Evolutionary conservation across 2,113 vertebrate species (phyloP).

Genomic region (Alouatta palliata): DNA sequence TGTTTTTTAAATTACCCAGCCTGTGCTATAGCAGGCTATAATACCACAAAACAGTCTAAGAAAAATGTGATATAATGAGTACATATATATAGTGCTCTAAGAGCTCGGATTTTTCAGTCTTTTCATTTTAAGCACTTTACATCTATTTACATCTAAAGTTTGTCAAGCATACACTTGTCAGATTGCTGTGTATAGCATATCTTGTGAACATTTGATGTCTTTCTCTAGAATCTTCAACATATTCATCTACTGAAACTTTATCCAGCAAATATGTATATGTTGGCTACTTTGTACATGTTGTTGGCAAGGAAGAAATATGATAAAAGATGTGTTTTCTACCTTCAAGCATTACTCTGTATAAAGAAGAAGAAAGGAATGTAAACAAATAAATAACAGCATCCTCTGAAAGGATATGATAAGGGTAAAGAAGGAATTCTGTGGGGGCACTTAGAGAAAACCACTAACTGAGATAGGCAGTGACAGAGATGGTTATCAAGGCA

Average conservation of each 20-base stretch:
- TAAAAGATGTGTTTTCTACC: not conserved
- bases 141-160: not conserved
- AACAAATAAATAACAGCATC: not conserved
- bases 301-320: not conserved
- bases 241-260: not conserved
- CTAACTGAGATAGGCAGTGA: not conserved
- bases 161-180: not conserved
- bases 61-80: not conserved
- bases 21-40: not conserved
- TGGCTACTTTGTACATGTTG: not conserved
- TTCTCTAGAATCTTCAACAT: not conserved
- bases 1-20: not conserved
- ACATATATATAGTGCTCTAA: not conserved
- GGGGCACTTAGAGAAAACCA: not conserved
- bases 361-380: not conserved
- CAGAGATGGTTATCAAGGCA: not conserved
- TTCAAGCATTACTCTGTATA: not conserved
- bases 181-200: not conserved
- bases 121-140: not conserved
- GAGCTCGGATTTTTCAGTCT: not conserved
- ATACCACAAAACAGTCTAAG: not conserved
- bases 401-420: not conserved
- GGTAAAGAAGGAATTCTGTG: not conserved
- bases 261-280: not conserved
- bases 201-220: not conserved